phyloP scores from a whole-genome alignment of 2,888 invertebrate genomes.

The Tridacna gigas region DNA sequence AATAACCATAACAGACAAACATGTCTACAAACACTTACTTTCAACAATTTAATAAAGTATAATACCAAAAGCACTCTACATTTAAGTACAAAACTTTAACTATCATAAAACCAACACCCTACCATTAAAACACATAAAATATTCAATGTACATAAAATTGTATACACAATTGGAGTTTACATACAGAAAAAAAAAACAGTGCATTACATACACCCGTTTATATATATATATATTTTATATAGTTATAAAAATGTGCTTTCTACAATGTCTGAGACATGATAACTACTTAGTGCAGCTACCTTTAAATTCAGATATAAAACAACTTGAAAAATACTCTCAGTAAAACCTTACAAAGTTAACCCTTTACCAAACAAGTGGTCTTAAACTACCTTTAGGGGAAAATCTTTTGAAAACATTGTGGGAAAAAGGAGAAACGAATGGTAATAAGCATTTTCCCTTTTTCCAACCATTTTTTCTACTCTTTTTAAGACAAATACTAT shows the following conservation, averaged over 20 bases:
- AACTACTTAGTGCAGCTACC: conserved; percentile 15
- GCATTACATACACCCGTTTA: conserved; percentile 27
- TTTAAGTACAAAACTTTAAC: conserved; percentile 20
- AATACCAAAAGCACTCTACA: background rate
- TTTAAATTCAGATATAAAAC: background rate
- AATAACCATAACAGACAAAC: background rate
- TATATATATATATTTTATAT: background rate
- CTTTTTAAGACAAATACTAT: background rate
- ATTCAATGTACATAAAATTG: conserved; percentile 1
- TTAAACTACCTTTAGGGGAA: background rate
- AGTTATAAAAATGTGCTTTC: conserved; percentile 9
- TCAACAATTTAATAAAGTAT: background rate
- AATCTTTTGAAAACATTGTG: background rate
- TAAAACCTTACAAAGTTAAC: background rate
- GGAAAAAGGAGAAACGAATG: background rate
- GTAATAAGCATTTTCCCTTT: background rate
- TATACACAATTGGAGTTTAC: conserved; percentile 7
- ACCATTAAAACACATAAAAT: background rate
- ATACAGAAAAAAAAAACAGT: conserved; percentile 1
- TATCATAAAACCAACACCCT: conserved; percentile 24
- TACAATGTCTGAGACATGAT: conserved; percentile 21
- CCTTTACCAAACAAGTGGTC: background rate
- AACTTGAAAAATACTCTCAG: background rate
- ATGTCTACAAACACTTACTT: background rate
- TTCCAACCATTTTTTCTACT: background rate